Evolutionary conservation across 2,888 invertebrate genomes (phyloP).

Genomic region (Heliconius ethilla): DNA sequence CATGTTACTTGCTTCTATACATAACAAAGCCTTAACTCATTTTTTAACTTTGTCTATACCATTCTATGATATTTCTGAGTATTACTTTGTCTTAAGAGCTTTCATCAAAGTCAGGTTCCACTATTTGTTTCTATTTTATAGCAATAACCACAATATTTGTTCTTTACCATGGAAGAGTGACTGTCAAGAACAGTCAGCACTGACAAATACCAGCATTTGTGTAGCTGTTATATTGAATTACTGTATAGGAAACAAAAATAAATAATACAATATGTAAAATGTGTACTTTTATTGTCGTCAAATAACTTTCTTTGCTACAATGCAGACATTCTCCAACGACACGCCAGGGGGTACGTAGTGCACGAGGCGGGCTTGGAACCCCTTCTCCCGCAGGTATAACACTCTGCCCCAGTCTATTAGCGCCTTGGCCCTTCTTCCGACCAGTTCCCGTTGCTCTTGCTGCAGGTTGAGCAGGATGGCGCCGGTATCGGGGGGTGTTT

Average conservation of each 20-base stretch:
- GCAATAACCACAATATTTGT: not conserved
- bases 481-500: constrained; percentile 63
- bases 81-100: not conserved
- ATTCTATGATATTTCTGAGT: not conserved
- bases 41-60: not conserved
- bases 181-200: not conserved
- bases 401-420: constrained; percentile 90
- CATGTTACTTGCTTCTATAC: not conserved
- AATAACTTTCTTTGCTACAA: constrained; percentile 80
- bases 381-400: constrained; percentile 80
- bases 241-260: constrained; percentile 57
- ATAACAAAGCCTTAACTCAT: not conserved
- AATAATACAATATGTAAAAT: constrained; percentile 55
- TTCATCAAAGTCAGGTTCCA: constrained; percentile 7
- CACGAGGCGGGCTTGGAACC: constrained; percentile 83
- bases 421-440: constrained; percentile 89
- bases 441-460: constrained; percentile 51
- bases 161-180: not conserved
- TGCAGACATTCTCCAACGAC: constrained; percentile 90
- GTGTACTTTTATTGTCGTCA: constrained; percentile 21
- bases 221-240: constrained; percentile 41
- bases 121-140: not conserved
- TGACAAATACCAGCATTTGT: constrained; percentile 41
- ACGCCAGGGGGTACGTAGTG: constrained; percentile 84
- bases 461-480: constrained; percentile 26